Evolutionary conservation across 2,113 vertebrate genomes (phyloP), one percentile per base, ranked within the genome.

Genomic region (Dasyurus viverrinus): DNA sequence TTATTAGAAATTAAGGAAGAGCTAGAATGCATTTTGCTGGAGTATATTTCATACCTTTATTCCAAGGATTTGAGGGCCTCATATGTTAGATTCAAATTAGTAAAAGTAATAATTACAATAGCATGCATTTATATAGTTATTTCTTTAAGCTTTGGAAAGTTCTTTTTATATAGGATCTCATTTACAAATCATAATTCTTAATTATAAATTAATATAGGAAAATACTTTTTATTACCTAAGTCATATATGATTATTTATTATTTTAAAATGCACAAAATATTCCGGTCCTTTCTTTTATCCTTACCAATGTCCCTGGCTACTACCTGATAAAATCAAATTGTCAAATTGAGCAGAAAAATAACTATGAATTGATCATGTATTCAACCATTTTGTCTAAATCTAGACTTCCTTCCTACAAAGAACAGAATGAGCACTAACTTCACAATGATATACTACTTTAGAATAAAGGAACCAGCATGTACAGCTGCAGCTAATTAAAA

Each of bases 401-500:
- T 90, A 92, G 90, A 92, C 95, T 92, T 96, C 84, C 90, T 93
- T 95, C 24, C 93, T 90, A 98, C 90, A 97, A 98, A 97, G 95
- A 90, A 96, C 26, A 97, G 94, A 97, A 97, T 94, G 96, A 96
- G 89, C 96, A 90, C 89, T 84, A 98, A 92, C 93, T 96, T 93
- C 92, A 25, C 89, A 36, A 89, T 95, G 94, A 90, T 90, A 93
- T 96, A 95, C 97, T 95, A 92, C 89, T 96, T 97, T 93, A 90
- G 94, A 97, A 97, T 96, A 97, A 97, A 95, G 92, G 50, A 95
- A 93, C 53, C 96, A 97, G 96, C 92, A 54, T 98, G 91, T 92
- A 97, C 94, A 98, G 93, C 93, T 98, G 90, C 97, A 96, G 94
- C 94, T 98, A 96, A 98, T 98, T 98, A 97, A 93, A 97, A 98